Evolutionary conservation across 2,113 vertebrate species (phyloP).

Genomic region (Pandion haliaetus): DNA sequence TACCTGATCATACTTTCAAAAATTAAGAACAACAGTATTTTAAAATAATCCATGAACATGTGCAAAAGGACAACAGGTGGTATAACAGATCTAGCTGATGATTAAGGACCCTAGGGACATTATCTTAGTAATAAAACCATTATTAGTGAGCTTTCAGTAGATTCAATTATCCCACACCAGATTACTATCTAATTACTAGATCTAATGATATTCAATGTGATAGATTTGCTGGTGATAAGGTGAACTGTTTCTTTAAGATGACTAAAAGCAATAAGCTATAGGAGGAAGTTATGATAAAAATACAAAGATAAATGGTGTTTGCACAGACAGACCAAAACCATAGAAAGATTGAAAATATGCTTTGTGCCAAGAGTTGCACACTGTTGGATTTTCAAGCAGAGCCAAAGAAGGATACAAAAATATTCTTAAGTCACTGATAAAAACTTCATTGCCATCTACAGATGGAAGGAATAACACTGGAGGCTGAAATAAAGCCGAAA

Average conservation of each 20-base stretch:
- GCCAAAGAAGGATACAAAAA: not conserved
- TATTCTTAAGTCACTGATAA: not conserved
- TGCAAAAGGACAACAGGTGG: not conserved
- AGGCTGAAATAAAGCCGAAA: not conserved
- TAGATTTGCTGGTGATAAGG: not conserved
- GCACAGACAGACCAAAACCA: not conserved
- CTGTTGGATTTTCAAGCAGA: not conserved
- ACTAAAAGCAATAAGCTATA: not conserved
- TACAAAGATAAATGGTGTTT: not conserved
- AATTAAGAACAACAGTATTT: not conserved
- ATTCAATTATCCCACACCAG: not conserved
- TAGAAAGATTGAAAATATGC: not conserved
- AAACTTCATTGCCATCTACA: not conserved
- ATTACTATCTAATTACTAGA: not conserved
- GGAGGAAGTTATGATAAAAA: not conserved
- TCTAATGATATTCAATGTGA: not conserved
- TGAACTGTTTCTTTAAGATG: not conserved
- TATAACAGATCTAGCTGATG: not conserved
- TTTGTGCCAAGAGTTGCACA: not conserved
- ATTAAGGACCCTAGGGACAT: not conserved
- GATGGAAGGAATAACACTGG: not conserved
- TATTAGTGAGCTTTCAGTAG: not conserved
- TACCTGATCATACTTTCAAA: not conserved
- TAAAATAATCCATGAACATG: not conserved
- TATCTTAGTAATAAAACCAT: not conserved